These are phyloP conservation scores for Helogale parvula DNA, from an alignment of 2,113 vertebrate genomes.

Conservation along the genomic window DNA sequence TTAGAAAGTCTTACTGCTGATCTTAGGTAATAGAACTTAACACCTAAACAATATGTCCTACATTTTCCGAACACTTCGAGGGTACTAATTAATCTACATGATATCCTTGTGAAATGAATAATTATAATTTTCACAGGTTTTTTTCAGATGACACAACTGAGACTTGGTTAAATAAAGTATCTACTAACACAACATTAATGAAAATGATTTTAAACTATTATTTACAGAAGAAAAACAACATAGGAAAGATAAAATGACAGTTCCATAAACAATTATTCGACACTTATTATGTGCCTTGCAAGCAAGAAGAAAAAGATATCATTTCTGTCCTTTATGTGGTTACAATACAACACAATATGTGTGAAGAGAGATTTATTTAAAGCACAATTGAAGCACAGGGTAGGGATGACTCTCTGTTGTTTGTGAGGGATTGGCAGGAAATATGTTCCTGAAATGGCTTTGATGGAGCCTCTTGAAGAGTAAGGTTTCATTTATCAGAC, in stretches of 20 bases:
- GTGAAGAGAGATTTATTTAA: background rate
- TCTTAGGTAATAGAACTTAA: conserved; percentile 14
- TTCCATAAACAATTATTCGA: background rate
- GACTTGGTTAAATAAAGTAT: background rate
- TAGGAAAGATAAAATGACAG: background rate
- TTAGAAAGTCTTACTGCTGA: conserved; percentile 5
- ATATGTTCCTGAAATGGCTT: background rate
- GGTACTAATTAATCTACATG: conserved; percentile 40
- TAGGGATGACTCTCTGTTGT: background rate
- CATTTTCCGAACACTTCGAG: conserved; percentile 20
- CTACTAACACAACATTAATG: background rate
- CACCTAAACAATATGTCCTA: background rate
- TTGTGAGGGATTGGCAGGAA: background rate
- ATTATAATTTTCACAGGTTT: conserved; percentile 55
- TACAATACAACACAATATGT: background rate
- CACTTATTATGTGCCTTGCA: background rate
- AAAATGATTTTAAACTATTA: background rate
- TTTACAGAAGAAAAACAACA: background rate
- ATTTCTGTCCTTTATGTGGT: background rate
- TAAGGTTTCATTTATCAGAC: background rate
- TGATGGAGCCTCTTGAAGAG: background rate
- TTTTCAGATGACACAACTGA: background rate
- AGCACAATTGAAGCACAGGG: background rate
- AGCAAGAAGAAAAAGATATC: background rate
- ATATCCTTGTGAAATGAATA: conserved; percentile 29